Percentiles rank a stretch among this genome's conserved stretches.
Evolutionary conservation across 2,797 vertebrate species (phyloP).

Genomic region (Coendou prehensilis): DNA sequence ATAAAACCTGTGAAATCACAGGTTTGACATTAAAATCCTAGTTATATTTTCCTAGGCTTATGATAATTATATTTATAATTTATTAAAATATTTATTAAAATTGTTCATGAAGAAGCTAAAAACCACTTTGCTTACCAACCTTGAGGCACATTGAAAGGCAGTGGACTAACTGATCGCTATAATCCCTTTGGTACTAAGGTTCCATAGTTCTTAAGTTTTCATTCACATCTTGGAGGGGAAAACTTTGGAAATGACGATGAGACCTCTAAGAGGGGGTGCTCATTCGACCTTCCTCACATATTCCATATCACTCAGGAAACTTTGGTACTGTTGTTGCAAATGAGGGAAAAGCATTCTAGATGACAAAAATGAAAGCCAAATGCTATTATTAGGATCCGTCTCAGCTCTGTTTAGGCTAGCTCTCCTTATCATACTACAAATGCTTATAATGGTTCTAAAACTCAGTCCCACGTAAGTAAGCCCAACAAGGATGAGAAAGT

Average conservation of each 20-base stretch:
- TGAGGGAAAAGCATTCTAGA: not conserved
- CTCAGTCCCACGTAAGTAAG: not conserved
- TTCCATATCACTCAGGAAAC: not conserved
- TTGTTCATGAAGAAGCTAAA: conserved; percentile 32
- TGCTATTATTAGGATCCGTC: not conserved
- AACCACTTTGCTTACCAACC: not conserved
- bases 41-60: conserved; percentile 43
- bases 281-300: conserved; percentile 27
- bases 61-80: not conserved
- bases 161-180: not conserved
- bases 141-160: not conserved
- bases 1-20: conserved; percentile 49
- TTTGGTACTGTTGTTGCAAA: not conserved
- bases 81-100: conserved; percentile 34
- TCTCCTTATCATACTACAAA: not conserved
- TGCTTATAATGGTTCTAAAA: not conserved
- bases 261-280: not conserved
- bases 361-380: not conserved
- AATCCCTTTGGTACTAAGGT: not conserved
- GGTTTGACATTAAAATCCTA: conserved; percentile 64
- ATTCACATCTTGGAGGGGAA: not conserved
- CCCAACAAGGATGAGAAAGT: not conserved
- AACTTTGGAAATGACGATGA: conserved; percentile 4
- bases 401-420: not conserved
- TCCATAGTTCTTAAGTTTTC: conserved; percentile 3